Conservation (phyloP, 2,888 invertebrate genomes). For the Eilema griseolum region DNA sequence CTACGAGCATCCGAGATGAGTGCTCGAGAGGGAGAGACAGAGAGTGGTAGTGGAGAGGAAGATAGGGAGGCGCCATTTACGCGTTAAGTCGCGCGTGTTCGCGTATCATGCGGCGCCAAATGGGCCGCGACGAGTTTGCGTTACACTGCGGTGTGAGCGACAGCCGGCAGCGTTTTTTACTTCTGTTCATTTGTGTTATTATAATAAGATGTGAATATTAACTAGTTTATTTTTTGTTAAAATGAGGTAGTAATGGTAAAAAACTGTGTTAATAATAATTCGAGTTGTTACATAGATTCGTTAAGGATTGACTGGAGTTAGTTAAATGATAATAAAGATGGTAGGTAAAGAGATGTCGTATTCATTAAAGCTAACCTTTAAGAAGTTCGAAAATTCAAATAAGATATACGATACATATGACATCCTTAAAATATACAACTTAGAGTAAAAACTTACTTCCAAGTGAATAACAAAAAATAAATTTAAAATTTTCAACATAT, state of each 20-base stretch:
- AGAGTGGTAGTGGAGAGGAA: neutral
- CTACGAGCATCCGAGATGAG: slow-evolving; percentile 31
- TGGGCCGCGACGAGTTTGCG: slow-evolving; percentile 38
- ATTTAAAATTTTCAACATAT: too few species aligned
- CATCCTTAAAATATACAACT: too few species aligned
- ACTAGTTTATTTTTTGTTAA: neutral
- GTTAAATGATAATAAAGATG: neutral
- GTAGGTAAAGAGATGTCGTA: neutral
- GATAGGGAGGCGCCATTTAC: slow-evolving; percentile 33
- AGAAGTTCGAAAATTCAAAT: neutral
- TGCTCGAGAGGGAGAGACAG: neutral
- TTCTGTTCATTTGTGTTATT: neutral
- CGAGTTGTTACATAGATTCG: neutral
- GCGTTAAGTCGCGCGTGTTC: slow-evolving; percentile 48
- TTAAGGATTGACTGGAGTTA: neutral
- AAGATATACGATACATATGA: neutral
- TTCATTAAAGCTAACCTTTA: neutral
- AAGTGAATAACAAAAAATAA: too few species aligned
- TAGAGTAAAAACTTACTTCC: too few species aligned
- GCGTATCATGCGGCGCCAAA: slow-evolving; percentile 52
- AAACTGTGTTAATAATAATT: neutral
- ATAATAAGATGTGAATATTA: slow-evolving; percentile 12
- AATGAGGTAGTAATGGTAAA: slow-evolving; percentile 1
- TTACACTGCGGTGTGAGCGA: slow-evolving; percentile 46
- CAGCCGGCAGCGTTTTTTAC: slow-evolving; percentile 32